These are phyloP conservation scores for Pterostichus madidus DNA, from an alignment of 2,888 invertebrate species.

Conservation along the genomic window DNA sequence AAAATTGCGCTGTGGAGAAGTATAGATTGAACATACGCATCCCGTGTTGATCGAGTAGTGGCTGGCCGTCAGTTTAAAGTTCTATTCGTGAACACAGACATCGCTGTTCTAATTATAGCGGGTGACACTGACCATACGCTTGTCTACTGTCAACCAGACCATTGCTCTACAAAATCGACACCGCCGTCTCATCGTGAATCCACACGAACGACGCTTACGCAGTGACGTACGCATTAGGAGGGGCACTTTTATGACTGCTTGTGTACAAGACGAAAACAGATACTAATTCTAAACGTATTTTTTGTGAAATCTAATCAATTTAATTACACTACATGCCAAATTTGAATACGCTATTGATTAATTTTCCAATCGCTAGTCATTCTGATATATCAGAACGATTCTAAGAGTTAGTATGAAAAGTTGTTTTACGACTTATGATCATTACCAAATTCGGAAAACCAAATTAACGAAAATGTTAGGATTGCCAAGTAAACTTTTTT, in stretches of 20 bases:
- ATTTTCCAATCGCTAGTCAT: too few relatives aligned
- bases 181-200: conserved; percentile 30
- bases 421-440: too few relatives aligned
- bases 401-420: too few relatives aligned
- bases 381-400: too few relatives aligned
- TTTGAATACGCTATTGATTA: too few relatives aligned
- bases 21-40: conserved; percentile 32
- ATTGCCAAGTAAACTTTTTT: too few relatives aligned
- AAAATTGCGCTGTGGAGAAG: not conserved
- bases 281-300: too few relatives aligned
- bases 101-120: conserved; percentile 54
- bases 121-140: conserved; percentile 65
- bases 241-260: not conserved
- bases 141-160: conserved; percentile 60
- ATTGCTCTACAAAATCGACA: conserved; percentile 60
- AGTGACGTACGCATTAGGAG: not conserved
- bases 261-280: too few relatives aligned
- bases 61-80: conserved; percentile 10
- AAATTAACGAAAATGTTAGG: too few relatives aligned
- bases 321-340: too few relatives aligned
- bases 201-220: conserved; percentile 25
- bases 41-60: not conserved
- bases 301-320: too few relatives aligned
- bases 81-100: conserved; percentile 56
- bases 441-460: too few relatives aligned